Base-by-base conservation (phyloP, 2,113 vertebrate species). In the Neodon shergylaensis region DNA sequence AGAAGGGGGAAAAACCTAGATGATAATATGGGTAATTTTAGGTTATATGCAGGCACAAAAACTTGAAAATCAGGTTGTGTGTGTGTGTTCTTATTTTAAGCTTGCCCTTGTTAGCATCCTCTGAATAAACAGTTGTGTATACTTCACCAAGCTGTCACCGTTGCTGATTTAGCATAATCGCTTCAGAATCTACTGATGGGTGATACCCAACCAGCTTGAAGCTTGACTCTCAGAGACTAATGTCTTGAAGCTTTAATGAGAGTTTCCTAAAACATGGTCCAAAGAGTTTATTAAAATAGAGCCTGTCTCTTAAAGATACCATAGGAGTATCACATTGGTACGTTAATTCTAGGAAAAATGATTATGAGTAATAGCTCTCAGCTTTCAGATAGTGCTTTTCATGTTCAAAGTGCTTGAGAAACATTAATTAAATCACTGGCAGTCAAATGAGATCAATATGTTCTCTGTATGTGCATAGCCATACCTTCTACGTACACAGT, bases 61-160 rank as follows among this genome's bases (percentile, higher is more conserved):
- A 97, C 96, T 97, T 98, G 97, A 98, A 98, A 98, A 98, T 97
- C 98, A 97, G 97, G 97, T 98, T 98, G 98, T 54, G 96, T n/a
- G 96, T 98, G 93, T 96, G 93, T 90, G 94, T 98, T 98, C 98
- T 98, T 98, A 98, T 98, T 98, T 98, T 98, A 98, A 98, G 97
- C 97, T 98, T 98, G 98, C 98, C 98, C 98, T 97, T 97, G 98
- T 98, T 98, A 98, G 97, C 92, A 84, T 98, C 97, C 98, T 98
- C 96, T 98, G 98, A 98, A 98, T 98, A 98, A 98, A 98, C 98
- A 98, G 98, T 98, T 99, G 98, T 97, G 90, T 98, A 98, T 84
- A 98, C 97, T 98, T 98, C 97, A 97, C 98, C 98, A 99, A 98
- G 98, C 98, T 98, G 98, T 98, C 97, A 98, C 96, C 98, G 98